Evolutionary conservation across 2,888 invertebrate genomes (phyloP), one percentile per base, ranked within the genome.

Genomic region (Meloe dianella): DNA sequence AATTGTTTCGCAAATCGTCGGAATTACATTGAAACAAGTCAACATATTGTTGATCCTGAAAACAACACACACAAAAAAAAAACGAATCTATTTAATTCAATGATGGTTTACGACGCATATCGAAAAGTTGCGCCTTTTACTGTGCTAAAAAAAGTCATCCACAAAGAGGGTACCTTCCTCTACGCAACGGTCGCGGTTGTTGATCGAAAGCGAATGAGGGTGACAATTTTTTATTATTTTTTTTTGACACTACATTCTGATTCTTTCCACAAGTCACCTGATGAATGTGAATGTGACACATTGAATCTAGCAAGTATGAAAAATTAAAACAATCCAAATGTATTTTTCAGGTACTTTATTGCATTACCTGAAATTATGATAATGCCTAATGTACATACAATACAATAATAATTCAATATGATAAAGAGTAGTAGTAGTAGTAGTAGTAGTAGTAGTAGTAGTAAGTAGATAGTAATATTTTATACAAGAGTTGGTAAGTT

Each of bases 321-420:
- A 61, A 66, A 51, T 38, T n/a, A 41, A 41, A 41, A 41, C 17
- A 47, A 65, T 47, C 32, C 2, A 57, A 41, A 41, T 58, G 67
- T 69, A 65, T 75, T 81, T 80, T 80, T 80, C 83, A 83, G 82
- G 82, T 83, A 83, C 82, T 83, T 82, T 82, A 82, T 82, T 82
- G 82, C 81, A 81, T 80, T 80, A 81, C 78, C 79, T 75, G 74
- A 76, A 75, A 74, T 71, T 74, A 73, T 72, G 77, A 79, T 79
- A 81, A 81, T 81, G 80, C 81, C 77, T 77, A 80, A 80, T 78
- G 79, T 81, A 81, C 80, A 79, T 75, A 76, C 75, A 75, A 80
- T 78, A 78, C 77, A 79, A 80, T 79, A 80, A 78, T 77, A 73
- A 74, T 72, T 73, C 68, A 65, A 67, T 68, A 69, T 69, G 60